Evolutionary conservation across 2,888 invertebrate species (phyloP), one percentile per base, ranked within the genome.

Genomic region (Agonum fuliginosum): DNA sequence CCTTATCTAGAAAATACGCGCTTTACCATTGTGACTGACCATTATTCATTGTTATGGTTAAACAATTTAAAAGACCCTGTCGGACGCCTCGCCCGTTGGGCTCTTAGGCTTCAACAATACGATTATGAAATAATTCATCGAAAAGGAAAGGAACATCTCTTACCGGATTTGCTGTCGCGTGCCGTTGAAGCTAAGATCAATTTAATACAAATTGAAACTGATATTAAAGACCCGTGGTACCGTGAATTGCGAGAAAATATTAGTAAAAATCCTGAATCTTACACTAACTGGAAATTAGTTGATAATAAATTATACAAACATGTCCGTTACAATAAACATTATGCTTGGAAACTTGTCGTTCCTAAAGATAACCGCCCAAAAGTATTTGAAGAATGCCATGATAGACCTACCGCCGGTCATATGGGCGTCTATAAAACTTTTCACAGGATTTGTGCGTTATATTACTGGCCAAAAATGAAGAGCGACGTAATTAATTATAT

Each of bases 271-370:
- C 54, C 54, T 8, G 54, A 17, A 10, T 6, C 6, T 4, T 54
- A 17, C 17, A n/a, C n/a, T 10, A 54, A 54, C 54, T 3, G 54
- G 17, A 48, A 48, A 19, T 6, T 48, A 2, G 3, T 19, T 4
- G 46, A 48, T 4, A 19, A 48, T 19, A 48, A 14, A 48, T 10
- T 48, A 17, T 48, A 19, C 17, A 48, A 17, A 10, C 19, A 14
- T 3, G 10, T 48, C 10, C 46, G 46, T 4, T 3, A 3, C 46
- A 19, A 14, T 48, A 48, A 48, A 14, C 3, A 17, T 6, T 19
- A 48, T 82, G 0, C 6, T 3, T 48, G 46, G 46, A 48, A 48
- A 19, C 46, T 48, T 2, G 46, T 48, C 3, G 46, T 48, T 48
- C 46, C 46, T 3, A 48, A 48, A 48, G 46, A 48, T 3, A 3